Evolutionary conservation across 2,113 vertebrate species (phyloP), one percentile per base, ranked within the genome.

Genomic region (Diglossa brunneiventris): DNA sequence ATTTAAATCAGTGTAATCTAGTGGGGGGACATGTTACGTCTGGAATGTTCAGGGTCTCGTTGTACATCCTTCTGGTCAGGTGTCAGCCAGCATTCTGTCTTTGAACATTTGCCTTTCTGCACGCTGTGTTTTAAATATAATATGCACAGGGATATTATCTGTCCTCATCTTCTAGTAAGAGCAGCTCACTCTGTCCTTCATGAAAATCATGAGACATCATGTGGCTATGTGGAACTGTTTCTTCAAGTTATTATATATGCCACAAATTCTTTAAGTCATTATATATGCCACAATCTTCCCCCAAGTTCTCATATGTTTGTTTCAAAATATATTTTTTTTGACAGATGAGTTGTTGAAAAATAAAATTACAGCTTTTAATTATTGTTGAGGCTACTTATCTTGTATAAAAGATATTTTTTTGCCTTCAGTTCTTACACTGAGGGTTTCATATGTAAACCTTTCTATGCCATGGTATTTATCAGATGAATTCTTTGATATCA

Each of bases 11-110:
- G 26, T 44, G 41, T 44, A 27, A 19, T 44, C 19, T 2, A 4
- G 3, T 68, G 31, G 42, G 33, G 30, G 27, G 5, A 24, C 1
- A 1, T 1, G 1, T 74, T 78, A 53, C 6, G 35, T 80, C 33
- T 84, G 47, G 8, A 19, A 20, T 13, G 5, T 56, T 77, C 26
- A 37, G 22, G 22, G 44, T 42, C 42, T 39, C 55, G 24, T 63
- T 0, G 0, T 56, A 8, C 19, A 23, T 77, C 19, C 10, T 93
- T 9, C 31, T 80, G 68, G 16, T 69, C 63, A 68, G 50, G 23
- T 73, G 76, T 39, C 55, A 66, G n/a, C 58, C 44, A 58, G 10
- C 26, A 8, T 58, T 88, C 53, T 81, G 52, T 52, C 52, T 84
- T 81, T 17, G 4, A 70, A 18, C 15, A 10, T 35, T 81, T 16